Evolutionary conservation across 2,888 invertebrate species (phyloP).

Genomic region (Carcina quercana): DNA sequence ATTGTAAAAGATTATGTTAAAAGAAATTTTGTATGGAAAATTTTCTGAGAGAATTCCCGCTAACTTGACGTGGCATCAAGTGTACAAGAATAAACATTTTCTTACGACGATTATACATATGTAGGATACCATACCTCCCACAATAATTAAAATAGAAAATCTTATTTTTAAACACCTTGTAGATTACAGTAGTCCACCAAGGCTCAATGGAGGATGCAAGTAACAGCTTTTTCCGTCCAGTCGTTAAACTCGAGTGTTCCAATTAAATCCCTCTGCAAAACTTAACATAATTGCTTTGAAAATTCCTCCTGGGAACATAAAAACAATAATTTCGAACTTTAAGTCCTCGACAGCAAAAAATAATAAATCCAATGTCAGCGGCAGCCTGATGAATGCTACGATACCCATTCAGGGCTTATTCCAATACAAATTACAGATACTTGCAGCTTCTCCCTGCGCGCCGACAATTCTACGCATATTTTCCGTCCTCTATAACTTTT

Average conservation of each 20-base stretch:
- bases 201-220: conserved; percentile 38
- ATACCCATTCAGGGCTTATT: conserved; percentile 69
- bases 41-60: no score
- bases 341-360: conserved; percentile 63
- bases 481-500: conserved; percentile 52
- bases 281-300: conserved; percentile 69
- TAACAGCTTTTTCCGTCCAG: conserved; percentile 45
- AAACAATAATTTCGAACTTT: conserved; percentile 72
- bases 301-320: conserved; percentile 67
- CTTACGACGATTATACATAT: no score
- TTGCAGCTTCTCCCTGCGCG: conserved; percentile 60
- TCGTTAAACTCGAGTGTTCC: conserved; percentile 65
- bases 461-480: conserved; percentile 72
- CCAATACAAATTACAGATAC: conserved; percentile 72
- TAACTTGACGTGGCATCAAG: no score
- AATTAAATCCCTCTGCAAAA: conserved; percentile 64
- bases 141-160: conserved; percentile 1
- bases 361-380: conserved; percentile 62
- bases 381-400: conserved; percentile 61
- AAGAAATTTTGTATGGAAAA: no score
- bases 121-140: no score
- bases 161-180: no score
- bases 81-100: no score
- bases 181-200: no score
- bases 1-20: no score